phyloP scores from a whole-genome alignment of 2,113 vertebrate genomes.

The Carlito syrichta region DNA sequence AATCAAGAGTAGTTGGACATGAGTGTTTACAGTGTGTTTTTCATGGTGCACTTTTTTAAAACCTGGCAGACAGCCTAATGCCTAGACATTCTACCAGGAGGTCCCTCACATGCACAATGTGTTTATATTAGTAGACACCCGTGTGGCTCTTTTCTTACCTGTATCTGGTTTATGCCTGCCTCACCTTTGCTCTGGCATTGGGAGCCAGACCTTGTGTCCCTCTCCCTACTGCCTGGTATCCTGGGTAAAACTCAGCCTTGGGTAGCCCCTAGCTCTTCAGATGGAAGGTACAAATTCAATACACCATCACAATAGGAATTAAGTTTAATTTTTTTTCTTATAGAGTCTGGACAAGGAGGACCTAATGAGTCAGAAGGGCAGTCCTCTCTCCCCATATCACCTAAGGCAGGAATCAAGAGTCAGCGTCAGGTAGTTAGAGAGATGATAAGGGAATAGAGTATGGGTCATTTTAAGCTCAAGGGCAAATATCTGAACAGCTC shows the following conservation, averaged over 20 bases:
- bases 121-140: background rate
- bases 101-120: background rate
- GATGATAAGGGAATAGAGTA: background rate
- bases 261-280: background rate
- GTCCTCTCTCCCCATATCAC: background rate
- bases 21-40: background rate
- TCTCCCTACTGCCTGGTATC: too few species aligned
- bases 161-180: background rate
- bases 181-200: background rate
- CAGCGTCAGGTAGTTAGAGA: background rate
- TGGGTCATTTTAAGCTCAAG: background rate
- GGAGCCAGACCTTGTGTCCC: background rate
- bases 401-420: background rate
- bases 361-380: background rate
- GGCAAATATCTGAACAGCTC: background rate
- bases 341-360: background rate
- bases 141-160: background rate
- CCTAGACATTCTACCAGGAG: background rate
- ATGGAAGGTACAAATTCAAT: background rate
- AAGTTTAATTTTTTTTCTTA: background rate
- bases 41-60: background rate
- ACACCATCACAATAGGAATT: background rate
- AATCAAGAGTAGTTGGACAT: background rate
- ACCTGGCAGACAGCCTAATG: background rate
- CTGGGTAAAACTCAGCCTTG: background rate